Evolutionary conservation across 2,888 invertebrate genomes (phyloP).

Genomic region (Patella ulyssiponensis): DNA sequence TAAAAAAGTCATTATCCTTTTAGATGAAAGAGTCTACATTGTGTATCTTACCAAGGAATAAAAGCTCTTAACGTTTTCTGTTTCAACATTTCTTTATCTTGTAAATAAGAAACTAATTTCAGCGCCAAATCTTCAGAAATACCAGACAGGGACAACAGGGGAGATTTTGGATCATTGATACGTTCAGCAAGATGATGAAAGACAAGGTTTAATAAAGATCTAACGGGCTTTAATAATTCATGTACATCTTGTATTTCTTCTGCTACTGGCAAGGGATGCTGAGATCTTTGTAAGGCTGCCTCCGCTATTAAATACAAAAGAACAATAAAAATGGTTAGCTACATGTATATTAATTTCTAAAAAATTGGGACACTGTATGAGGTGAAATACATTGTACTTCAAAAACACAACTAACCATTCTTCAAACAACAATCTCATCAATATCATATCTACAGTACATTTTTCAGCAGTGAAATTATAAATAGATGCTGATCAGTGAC

Average conservation of each 20-base stretch:
- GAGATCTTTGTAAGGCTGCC: constrained; percentile 55
- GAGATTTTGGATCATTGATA: constrained; percentile 58
- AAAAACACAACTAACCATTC: too few relatives aligned
- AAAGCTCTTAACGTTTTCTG: constrained; percentile 64
- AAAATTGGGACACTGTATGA: too few relatives aligned
- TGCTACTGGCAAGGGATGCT: constrained; percentile 28
- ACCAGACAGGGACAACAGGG: constrained; percentile 56
- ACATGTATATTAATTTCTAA: too few relatives aligned
- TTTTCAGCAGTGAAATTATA: too few relatives aligned
- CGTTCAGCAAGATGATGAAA: constrained; percentile 55
- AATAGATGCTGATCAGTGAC: too few relatives aligned
- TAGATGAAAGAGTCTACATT: too few relatives aligned
- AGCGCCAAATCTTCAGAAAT: constrained; percentile 64
- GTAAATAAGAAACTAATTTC: constrained; percentile 56
- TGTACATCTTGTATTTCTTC: constrained; percentile 15
- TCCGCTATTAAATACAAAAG: constrained; percentile 49
- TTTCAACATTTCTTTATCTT: constrained; percentile 62
- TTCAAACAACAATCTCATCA: too few relatives aligned
- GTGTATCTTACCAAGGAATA: constrained; percentile 60
- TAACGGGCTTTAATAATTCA: constrained; percentile 28
- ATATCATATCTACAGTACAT: too few relatives aligned
- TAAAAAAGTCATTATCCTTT: too few relatives aligned
- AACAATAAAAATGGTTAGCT: not conserved
- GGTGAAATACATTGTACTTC: too few relatives aligned
- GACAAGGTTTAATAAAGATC: constrained; percentile 49